Evolutionary conservation across 1,140 invertebrate species (phyloP).

Genomic region (Charaxes varanes): DNA sequence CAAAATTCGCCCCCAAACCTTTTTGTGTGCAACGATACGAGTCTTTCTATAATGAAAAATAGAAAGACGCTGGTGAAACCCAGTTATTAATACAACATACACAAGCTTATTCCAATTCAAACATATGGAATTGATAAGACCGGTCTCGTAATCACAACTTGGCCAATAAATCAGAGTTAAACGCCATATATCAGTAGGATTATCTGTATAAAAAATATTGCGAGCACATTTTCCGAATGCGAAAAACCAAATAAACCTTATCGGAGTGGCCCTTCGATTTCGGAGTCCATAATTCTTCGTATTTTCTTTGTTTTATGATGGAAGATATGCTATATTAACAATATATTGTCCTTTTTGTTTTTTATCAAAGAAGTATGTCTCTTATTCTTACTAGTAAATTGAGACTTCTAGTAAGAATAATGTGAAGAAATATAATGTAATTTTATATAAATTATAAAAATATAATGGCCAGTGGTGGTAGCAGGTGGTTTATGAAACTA

Average conservation of each 20-base stretch:
- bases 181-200: constrained; percentile 35
- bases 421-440: too few species aligned
- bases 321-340: neutral
- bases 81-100: too few species aligned
- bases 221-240: constrained; percentile 18
- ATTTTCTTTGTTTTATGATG: constrained; percentile 14
- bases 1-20: too few species aligned
- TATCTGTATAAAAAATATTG: constrained; percentile 38
- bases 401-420: too few species aligned
- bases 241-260: constrained; percentile 19
- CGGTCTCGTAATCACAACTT: constrained; percentile 26
- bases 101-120: constrained; percentile 9
- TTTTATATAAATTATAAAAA: too few species aligned
- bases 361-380: too few species aligned
- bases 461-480: too few species aligned
- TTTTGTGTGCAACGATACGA: too few species aligned
- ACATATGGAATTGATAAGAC: constrained; percentile 28
- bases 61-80: too few species aligned
- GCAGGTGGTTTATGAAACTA: too few species aligned
- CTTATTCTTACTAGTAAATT: too few species aligned
- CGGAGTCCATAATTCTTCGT: constrained; percentile 15
- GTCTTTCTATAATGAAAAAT: neutral
- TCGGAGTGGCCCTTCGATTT: constrained; percentile 10
- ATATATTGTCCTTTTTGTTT: too few species aligned
- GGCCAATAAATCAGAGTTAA: constrained; percentile 34